Evolutionary conservation across 2,888 invertebrate species (phyloP).

Genomic region (Steinernema hermaphroditum): DNA sequence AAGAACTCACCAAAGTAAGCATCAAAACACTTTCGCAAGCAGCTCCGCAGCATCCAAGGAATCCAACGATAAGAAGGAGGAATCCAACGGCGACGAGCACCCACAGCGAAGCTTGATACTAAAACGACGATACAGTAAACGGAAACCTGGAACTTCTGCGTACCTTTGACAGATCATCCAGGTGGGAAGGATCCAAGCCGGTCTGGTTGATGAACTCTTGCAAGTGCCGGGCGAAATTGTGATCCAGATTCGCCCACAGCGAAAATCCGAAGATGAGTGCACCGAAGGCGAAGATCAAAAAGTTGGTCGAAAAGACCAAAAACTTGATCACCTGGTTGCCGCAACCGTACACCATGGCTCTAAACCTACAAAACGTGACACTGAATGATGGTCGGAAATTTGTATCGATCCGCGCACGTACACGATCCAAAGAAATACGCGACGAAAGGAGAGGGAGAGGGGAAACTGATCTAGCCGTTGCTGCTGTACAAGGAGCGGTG

Average conservation of each 20-base stretch:
- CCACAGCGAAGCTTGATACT: constrained; percentile 66
- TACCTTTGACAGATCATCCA: constrained; percentile 58
- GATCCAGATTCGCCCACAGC: constrained; percentile 64
- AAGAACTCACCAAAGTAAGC: constrained; percentile 53
- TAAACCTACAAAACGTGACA: not conserved
- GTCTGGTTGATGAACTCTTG: constrained; percentile 41
- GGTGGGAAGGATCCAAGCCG: constrained; percentile 40
- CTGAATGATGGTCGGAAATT: too few relatives aligned
- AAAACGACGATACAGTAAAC: constrained; percentile 35
- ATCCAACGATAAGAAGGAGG: constrained; percentile 62
- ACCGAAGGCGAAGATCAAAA: constrained; percentile 62
- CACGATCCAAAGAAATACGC: not conserved
- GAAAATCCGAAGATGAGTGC: constrained; percentile 61
- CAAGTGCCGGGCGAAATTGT: constrained; percentile 53
- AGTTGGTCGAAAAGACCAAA: constrained; percentile 58
- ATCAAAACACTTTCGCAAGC: constrained; percentile 57
- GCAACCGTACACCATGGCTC: constrained; percentile 58
- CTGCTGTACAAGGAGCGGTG: not conserved
- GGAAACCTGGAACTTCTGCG: not conserved
- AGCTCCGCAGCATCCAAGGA: constrained; percentile 64
- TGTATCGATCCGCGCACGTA: not conserved
- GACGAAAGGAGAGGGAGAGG: not conserved
- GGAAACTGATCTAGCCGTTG: not conserved
- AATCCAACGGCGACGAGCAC: constrained; percentile 63
- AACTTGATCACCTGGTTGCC: constrained; percentile 60